Evolutionary conservation across 2,113 vertebrate genomes (phyloP).

Genomic region (Sinocyclocheilus rhinocerous): DNA sequence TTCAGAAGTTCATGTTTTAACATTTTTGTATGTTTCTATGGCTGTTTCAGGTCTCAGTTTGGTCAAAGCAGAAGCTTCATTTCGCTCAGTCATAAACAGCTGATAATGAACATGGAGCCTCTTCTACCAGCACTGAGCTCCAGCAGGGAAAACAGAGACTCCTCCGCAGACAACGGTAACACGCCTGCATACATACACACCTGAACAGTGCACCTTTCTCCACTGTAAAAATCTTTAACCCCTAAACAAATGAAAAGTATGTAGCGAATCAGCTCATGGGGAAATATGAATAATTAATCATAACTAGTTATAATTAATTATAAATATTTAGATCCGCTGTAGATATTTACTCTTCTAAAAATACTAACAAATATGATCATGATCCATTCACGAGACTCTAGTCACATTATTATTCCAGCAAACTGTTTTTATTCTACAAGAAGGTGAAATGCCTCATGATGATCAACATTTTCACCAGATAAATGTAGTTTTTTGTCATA

Average conservation of each 20-base stretch:
- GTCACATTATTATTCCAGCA: not conserved
- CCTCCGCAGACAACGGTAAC: slow-evolving; percentile 78
- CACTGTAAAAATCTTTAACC: slow-evolving; percentile 50
- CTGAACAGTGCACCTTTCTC: not conserved
- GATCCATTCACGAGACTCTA: not conserved
- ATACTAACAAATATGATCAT: too few relatives aligned
- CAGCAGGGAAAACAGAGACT: slow-evolving; percentile 84
- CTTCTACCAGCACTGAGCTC: slow-evolving; percentile 88
- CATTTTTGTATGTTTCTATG: not conserved
- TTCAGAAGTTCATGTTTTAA: not conserved
- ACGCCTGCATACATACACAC: slow-evolving; percentile 24
- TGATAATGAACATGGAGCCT: slow-evolving; percentile 97
- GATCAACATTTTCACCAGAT: too few relatives aligned
- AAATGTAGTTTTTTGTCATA: too few relatives aligned
- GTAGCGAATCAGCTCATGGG: too few relatives aligned
- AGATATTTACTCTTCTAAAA: too few relatives aligned
- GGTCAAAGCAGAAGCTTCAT: slow-evolving; percentile 91
- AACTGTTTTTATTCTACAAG: not conserved
- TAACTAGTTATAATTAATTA: too few relatives aligned
- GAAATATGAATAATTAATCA: too few relatives aligned
- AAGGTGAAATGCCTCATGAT: too few relatives aligned
- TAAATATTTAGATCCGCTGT: too few relatives aligned
- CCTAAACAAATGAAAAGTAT: slow-evolving; percentile 22
- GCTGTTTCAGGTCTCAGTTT: slow-evolving; percentile 80
- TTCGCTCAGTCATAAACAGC: slow-evolving; percentile 92